These are phyloP conservation scores for Netelia virgata DNA, from an alignment of 2,888 invertebrate species.

Conservation along the genomic window DNA sequence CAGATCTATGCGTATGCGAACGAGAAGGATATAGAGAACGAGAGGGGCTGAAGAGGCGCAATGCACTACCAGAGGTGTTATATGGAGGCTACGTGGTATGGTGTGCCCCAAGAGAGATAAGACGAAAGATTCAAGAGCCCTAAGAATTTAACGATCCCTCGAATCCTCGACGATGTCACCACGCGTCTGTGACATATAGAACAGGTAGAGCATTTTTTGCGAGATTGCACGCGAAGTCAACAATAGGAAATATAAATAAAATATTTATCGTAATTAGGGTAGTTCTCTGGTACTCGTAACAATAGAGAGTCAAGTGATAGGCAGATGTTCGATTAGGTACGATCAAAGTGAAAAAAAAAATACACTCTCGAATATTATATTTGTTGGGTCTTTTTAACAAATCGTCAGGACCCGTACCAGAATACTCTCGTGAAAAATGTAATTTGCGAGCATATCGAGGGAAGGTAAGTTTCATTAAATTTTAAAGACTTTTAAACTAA, in stretches of 20 bases:
- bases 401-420: too few species aligned
- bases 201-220: constrained; percentile 33
- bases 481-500: too few species aligned
- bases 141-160: constrained; percentile 63
- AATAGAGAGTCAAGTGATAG: too few species aligned
- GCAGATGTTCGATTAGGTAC: too few species aligned
- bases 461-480: too few species aligned
- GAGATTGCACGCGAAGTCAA: constrained; percentile 3
- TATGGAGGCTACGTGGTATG: constrained; percentile 51
- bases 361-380: too few species aligned
- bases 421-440: too few species aligned
- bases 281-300: too few species aligned
- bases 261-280: neutral
- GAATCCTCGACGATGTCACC: constrained; percentile 34
- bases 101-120: constrained; percentile 51
- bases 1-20: neutral
- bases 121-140: constrained; percentile 51
- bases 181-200: constrained; percentile 1
- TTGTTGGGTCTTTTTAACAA: too few species aligned
- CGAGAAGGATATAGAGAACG: neutral
- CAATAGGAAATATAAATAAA: neutral
- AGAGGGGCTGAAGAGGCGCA: neutral
- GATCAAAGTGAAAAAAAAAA: too few species aligned
- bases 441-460: too few species aligned
- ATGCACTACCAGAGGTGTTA: constrained; percentile 27